Conservation (phyloP, 2,113 vertebrate genomes). For the Tringa solitaria region DNA sequence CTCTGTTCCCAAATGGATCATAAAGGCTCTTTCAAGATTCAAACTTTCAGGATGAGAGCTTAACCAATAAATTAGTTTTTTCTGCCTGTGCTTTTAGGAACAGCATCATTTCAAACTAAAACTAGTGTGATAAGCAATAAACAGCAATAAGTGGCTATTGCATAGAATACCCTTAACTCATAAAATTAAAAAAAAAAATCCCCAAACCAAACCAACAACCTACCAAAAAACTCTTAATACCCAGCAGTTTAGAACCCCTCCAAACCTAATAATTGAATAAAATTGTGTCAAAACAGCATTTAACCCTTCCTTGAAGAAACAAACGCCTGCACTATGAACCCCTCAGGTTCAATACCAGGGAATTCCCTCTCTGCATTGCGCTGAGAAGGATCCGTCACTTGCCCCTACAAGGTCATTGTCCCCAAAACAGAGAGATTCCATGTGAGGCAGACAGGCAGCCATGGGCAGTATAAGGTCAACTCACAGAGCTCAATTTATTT, state of each 20-base stretch:
- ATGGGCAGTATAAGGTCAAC: neutral
- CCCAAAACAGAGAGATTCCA: neutral
- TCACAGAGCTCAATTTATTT: neutral
- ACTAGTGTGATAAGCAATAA: neutral
- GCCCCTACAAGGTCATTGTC: neutral
- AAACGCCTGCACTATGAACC: no score
- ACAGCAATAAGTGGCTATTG: neutral
- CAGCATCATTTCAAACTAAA: neutral
- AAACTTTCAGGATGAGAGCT: neutral
- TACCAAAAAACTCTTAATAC: neutral
- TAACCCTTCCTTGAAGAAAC: neutral
- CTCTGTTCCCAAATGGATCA: neutral
- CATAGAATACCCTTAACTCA: neutral
- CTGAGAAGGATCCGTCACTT: neutral
- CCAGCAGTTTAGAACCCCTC: neutral
- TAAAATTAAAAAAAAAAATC: neutral
- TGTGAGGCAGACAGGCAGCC: rapidly evolving
- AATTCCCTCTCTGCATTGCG: neutral
- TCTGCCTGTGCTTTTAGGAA: neutral
- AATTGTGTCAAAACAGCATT: neutral
- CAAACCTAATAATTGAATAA: neutral
- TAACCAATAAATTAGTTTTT: neutral
- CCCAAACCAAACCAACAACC: rapidly evolving
- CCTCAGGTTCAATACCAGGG: neutral
- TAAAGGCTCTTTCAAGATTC: neutral